Conservation (phyloP, 2,888 invertebrate species). For the Myathropa florea region DNA sequence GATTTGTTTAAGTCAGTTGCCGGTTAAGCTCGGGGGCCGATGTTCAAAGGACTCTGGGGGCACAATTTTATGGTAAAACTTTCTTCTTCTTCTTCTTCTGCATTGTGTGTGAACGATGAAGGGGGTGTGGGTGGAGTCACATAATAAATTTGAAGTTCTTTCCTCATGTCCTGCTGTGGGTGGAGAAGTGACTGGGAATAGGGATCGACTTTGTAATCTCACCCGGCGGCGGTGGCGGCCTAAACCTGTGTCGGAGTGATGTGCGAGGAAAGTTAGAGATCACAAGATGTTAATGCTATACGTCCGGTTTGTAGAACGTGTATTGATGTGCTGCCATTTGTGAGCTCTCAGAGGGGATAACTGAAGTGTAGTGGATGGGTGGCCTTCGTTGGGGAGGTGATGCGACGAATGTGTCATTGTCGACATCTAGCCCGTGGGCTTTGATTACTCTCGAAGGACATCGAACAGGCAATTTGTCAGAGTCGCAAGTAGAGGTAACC, state of each 20-base stretch:
- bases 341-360: neutral
- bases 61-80: neutral
- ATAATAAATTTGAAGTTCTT: neutral
- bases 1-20: conserved; percentile 16
- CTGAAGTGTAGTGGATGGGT: neutral
- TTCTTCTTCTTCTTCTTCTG: neutral
- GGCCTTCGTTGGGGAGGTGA: neutral
- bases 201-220: neutral
- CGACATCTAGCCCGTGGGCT: neutral
- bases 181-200: neutral
- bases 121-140: neutral
- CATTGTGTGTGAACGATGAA: neutral
- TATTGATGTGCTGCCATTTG: conserved; percentile 3
- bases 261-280: neutral
- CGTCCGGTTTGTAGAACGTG: neutral
- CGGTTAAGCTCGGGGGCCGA: neutral
- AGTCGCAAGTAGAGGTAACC: too few relatives aligned
- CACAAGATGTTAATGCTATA: neutral
- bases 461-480: too few relatives aligned
- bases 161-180: neutral
- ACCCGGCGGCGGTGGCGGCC: neutral
- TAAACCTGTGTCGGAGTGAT: neutral
- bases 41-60: neutral
- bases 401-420: neutral
- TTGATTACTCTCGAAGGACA: neutral